Evolutionary conservation across 1,140 invertebrate genomes (phyloP).

Genomic region (Euschistus heros): DNA sequence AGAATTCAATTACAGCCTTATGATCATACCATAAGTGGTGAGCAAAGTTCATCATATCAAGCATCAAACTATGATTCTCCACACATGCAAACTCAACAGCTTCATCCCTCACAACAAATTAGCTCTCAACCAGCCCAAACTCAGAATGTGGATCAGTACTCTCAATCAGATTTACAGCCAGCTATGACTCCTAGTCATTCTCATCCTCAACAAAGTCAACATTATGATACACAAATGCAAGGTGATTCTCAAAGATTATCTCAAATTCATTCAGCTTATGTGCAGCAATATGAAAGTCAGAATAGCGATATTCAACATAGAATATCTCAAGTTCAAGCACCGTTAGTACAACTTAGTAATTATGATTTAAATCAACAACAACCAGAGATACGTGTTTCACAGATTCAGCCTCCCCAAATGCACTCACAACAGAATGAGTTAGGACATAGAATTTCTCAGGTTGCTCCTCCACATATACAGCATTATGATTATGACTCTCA

Average conservation of each 20-base stretch:
- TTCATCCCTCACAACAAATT: neutral
- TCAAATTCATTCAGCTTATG: neutral
- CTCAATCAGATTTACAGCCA: too few species aligned
- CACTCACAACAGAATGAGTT: conserved; percentile 13
- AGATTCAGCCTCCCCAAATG: conserved; percentile 31
- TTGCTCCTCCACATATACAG: neutral
- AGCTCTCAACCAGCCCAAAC: neutral
- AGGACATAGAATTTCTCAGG: conserved; percentile 8
- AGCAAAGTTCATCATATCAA: neutral
- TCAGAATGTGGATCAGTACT: neutral
- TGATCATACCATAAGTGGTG: neutral
- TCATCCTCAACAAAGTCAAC: neutral
- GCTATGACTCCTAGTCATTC: neutral
- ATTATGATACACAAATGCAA: neutral
- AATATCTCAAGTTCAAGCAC: neutral
- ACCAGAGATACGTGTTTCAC: conserved; percentile 17
- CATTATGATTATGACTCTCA: neutral
- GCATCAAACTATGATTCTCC: neutral
- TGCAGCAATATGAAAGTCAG: conserved; percentile 3
- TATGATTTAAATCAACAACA: neutral
- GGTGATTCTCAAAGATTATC: conserved; percentile 1
- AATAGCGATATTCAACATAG: conserved; percentile 3
- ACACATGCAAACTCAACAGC: neutral
- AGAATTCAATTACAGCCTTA: neutral
- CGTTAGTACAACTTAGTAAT: neutral